These are phyloP conservation scores for Scaptomyza pallida DNA, from an alignment of 1,140 invertebrate genomes.

Conservation along the genomic window DNA sequence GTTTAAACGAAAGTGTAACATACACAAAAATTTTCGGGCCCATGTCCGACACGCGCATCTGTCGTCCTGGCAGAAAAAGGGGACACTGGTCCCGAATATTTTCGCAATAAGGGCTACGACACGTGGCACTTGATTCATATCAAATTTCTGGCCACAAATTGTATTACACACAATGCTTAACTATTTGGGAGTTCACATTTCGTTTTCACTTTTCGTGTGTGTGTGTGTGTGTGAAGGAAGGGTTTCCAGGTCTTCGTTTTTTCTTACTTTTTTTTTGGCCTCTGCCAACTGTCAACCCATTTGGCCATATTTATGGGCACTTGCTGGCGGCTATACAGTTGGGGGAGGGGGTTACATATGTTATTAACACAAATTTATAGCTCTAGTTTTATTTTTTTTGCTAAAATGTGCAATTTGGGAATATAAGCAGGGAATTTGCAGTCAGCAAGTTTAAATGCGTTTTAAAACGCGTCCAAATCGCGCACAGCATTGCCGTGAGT, in stretches of 20 bases:
- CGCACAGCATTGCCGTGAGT: constrained; percentile 12
- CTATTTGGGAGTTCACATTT: constrained; percentile 75
- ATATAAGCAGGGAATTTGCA: constrained; percentile 16
- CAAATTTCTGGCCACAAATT: constrained; percentile 74
- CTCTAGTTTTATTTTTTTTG: constrained; percentile 43
- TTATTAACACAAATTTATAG: constrained; percentile 77
- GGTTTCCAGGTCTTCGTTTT: constrained; percentile 31
- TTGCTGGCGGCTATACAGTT: constrained; percentile 54
- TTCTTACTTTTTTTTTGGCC: constrained; percentile 19
- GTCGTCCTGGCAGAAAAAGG: constrained; percentile 48
- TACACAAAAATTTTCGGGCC: constrained; percentile 36
- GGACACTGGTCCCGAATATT: constrained; percentile 10
- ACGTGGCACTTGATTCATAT: constrained; percentile 82
- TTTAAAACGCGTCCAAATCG: constrained; percentile 25
- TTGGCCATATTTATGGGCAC: constrained; percentile 73
- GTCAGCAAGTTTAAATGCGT: constrained; percentile 8
- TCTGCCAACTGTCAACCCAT: constrained; percentile 77
- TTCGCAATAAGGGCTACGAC: constrained; percentile 62
- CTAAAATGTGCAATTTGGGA: constrained; percentile 42
- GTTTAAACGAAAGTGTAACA: constrained; percentile 74
- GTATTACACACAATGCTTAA: constrained; percentile 49
- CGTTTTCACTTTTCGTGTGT: constrained; percentile 30
- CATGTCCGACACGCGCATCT: constrained; percentile 71
- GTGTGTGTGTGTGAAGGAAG: too few relatives aligned
- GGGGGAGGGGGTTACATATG: constrained; percentile 55